Evolutionary conservation across 2,797 vertebrate species (phyloP).

Genomic region (Sebastes umbrosus): DNA sequence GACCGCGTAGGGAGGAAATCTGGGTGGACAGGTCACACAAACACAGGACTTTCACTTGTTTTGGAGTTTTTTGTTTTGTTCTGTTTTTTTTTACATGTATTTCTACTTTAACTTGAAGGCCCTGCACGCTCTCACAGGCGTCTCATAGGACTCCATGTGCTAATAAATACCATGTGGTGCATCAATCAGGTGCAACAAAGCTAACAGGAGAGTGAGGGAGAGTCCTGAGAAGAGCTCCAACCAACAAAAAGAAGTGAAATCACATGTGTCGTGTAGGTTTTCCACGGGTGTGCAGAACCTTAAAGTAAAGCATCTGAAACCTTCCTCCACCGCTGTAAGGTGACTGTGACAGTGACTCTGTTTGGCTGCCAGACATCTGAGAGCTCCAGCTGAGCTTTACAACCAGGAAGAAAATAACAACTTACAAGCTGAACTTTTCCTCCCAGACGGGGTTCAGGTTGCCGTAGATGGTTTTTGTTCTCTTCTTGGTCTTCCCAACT

Average conservation of each 20-base stretch:
- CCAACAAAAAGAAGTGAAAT: neutral
- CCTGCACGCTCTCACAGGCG: neutral
- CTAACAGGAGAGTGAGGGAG: neutral
- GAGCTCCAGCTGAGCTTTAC: neutral
- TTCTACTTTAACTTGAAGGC: neutral
- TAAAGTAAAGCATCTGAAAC: neutral
- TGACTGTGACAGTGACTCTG: neutral
- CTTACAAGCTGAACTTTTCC: conserved; percentile 97
- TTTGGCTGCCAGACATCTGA: neutral
- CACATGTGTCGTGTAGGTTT: too few species aligned
- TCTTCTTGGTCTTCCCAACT: conserved; percentile 97
- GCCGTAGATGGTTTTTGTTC: conserved; percentile 97
- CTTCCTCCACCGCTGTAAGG: neutral
- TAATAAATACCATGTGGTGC: neutral
- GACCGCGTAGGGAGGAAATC: rapidly evolving
- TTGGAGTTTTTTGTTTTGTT: too few species aligned
- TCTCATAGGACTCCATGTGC: neutral
- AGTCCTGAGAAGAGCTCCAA: neutral
- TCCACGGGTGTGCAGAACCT: too few species aligned
- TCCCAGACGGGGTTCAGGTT: conserved; percentile 98
- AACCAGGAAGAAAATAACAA: neutral
- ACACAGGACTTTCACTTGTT: too few species aligned
- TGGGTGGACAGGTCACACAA: too few species aligned
- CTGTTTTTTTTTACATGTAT: too few species aligned
- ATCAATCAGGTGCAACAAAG: neutral